phyloP scores from a whole-genome alignment of 1,140 invertebrate genomes.

The Argopecten irradians region DNA sequence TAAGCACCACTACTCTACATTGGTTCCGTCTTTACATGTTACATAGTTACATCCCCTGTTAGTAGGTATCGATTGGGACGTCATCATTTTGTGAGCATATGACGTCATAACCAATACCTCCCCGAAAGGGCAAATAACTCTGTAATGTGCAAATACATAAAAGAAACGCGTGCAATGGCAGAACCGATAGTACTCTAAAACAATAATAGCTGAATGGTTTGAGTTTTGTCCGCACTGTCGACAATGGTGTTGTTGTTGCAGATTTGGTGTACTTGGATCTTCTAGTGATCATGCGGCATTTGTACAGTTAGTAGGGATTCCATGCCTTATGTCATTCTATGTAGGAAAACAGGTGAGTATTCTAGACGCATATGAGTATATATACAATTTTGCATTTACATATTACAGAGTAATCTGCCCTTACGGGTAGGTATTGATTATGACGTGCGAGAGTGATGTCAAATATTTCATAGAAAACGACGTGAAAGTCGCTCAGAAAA shows the following conservation, averaged over 20 bases:
- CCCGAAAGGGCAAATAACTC: background rate
- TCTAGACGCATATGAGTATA: too few species aligned
- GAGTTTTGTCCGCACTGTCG: background rate
- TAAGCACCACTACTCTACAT: background rate
- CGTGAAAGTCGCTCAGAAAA: too few species aligned
- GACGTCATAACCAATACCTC: background rate
- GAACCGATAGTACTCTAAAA: background rate
- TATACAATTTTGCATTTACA: too few species aligned
- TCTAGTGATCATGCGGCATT: constrained; percentile 74
- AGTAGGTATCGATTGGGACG: too few species aligned
- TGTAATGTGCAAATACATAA: too few species aligned
- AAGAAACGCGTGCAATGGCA: too few species aligned
- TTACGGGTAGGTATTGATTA: too few species aligned
- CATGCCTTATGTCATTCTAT: constrained; percentile 49
- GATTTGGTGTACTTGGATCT: constrained; percentile 64
- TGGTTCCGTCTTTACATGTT: background rate
- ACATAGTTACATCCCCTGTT: too few species aligned
- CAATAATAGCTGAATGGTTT: background rate
- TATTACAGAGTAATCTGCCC: too few species aligned
- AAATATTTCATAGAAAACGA: too few species aligned
- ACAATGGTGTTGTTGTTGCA: constrained; percentile 38
- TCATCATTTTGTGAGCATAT: too few species aligned
- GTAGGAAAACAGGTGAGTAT: background rate
- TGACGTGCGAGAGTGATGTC: too few species aligned
- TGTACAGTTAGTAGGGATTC: constrained; percentile 68